Evolutionary conservation across 2,113 vertebrate species (phyloP).

Genomic region (Axis porcinus): DNA sequence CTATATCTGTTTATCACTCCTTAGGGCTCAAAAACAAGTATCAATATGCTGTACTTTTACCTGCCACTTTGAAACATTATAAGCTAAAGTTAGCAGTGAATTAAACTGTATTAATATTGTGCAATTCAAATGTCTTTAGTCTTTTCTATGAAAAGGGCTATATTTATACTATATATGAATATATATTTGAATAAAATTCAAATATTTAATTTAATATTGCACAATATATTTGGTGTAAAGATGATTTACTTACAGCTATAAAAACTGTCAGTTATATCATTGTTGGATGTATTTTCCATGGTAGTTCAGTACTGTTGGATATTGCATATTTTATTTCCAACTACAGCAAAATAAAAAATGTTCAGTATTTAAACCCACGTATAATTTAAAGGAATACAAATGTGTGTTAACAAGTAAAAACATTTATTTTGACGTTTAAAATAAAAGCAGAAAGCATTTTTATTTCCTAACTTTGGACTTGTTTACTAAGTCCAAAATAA

Average conservation of each 20-base stretch:
- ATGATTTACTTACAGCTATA: background rate
- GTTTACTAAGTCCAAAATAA: conserved; percentile 53
- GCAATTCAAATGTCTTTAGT: background rate
- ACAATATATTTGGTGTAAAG: background rate
- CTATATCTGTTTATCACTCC: background rate
- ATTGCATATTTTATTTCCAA: background rate
- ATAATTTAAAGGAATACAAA: background rate
- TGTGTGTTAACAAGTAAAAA: conserved; percentile 4
- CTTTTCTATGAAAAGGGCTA: background rate
- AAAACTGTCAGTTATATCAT: background rate
- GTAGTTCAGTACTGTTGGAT: background rate
- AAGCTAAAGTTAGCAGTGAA: background rate
- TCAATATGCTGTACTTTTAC: background rate
- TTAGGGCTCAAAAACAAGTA: background rate
- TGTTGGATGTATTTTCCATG: background rate
- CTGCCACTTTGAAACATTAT: background rate
- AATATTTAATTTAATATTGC: background rate
- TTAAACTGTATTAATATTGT: background rate
- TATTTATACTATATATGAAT: background rate
- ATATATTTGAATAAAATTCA: background rate
- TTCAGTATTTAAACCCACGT: background rate
- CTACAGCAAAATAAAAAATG: background rate
- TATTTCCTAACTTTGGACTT: conserved; percentile 9
- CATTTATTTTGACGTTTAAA: conserved; percentile 53
- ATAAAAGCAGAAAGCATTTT: conserved; percentile 37